A percentile compares a stretch with the other conserved stretches of the same genome.
Evolutionary conservation across 2,113 vertebrate genomes (phyloP).

Genomic region (Parus major): DNA sequence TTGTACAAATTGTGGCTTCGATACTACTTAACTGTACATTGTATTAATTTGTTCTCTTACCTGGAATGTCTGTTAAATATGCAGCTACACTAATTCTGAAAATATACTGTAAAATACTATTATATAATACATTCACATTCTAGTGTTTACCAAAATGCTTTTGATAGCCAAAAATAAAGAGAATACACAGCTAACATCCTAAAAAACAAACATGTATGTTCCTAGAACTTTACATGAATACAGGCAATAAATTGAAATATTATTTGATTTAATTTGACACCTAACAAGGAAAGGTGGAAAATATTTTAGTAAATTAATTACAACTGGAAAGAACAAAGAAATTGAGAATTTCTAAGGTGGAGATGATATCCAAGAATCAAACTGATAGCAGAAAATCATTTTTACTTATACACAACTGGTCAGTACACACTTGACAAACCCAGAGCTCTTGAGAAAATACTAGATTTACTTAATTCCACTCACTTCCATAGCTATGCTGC

Average conservation of each 20-base stretch:
- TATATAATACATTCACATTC: background rate
- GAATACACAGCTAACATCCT: background rate
- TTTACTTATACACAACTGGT: background rate
- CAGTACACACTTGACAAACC: background rate
- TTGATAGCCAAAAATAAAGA: background rate
- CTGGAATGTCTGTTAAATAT: background rate
- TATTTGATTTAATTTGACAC: background rate
- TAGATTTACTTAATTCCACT: background rate
- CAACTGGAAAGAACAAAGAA: background rate
- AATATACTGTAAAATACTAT: background rate
- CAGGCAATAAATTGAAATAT: background rate
- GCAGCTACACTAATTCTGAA: background rate
- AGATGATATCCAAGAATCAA: background rate
- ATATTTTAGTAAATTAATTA: background rate
- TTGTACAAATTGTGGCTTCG: background rate
- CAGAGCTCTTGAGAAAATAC: background rate
- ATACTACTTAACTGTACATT: background rate
- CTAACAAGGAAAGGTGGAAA: background rate
- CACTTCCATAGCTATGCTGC: constrained; percentile 9
- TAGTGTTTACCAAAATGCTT: background rate
- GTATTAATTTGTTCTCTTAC: background rate
- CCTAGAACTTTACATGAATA: background rate
- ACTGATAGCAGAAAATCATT: background rate
- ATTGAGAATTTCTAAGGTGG: background rate
- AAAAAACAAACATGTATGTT: background rate